Evolutionary conservation across 2,888 invertebrate species (phyloP), one percentile per base, ranked within the genome.

Genomic region (Bellardia pandia): DNA sequence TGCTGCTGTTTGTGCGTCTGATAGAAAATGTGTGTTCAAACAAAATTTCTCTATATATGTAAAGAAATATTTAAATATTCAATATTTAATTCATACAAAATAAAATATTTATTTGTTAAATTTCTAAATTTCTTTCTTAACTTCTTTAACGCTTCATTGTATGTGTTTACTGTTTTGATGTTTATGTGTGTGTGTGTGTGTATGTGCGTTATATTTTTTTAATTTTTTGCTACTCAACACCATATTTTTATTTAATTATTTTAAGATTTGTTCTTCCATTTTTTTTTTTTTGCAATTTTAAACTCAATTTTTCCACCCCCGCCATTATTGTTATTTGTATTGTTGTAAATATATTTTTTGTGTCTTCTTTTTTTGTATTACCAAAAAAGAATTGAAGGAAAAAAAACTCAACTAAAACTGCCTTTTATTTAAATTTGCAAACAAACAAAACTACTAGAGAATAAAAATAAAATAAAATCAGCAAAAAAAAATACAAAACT

Each of bases 291-390:
- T 75, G 48, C 5, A 37, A 37, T 37, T 45, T 40, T 2, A 45
- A 30, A 23, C 23, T 23, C 23, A 23, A 23, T 23, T 30, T 86
- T 40, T 60, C 69, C 14, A 51, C 11, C 45, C 51, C 7, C 66
- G 58, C 30, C 14, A 5, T 79, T 69, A 51, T 37, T 69, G 42
- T 56, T 78, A 51, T 78, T 45, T 85, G 85, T 81, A 66, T 60
- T 76, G 42, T 81, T 78, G 76, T 79, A 75, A 78, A 30, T 62
- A 51, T 53, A 30, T 30, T 75, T 79, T 76, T 66, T 77, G 69
- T 88, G 68, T 77, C 77, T 79, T 86, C 64, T 79, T 75, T 85
- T 75, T 75, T 68, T 85, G 60, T 75, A 60, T 75, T 75, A 56
- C 40, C 62, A 30, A 74, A 79, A 74, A 69, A 30, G 2, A 69